Percentiles rank a stretch among this genome's conserved stretches.
Conservation (phyloP, 2,888 invertebrate species). For the Anthophora plumipes region DNA sequence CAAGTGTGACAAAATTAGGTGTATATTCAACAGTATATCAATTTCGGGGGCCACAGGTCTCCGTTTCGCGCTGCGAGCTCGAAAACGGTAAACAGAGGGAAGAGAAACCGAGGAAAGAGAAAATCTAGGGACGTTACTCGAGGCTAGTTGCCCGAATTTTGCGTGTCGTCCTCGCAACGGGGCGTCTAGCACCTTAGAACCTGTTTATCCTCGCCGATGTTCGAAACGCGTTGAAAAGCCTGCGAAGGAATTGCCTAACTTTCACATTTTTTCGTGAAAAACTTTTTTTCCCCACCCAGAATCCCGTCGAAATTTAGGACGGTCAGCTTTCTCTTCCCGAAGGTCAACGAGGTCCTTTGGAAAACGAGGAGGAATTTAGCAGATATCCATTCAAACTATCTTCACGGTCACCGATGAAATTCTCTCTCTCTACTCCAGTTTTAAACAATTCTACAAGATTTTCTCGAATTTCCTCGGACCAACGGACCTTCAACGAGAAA, state of each 20-base stretch:
- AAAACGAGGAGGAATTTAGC: not conserved
- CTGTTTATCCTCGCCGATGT: slow-evolving; percentile 13
- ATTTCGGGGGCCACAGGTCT: slow-evolving; percentile 28
- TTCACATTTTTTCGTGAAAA: slow-evolving; percentile 80
- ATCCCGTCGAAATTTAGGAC: slow-evolving; percentile 42
- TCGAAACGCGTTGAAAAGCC: slow-evolving; percentile 29
- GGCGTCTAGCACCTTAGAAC: slow-evolving; percentile 77
- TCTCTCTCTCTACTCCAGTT: too few species aligned
- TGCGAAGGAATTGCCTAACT: slow-evolving; percentile 69
- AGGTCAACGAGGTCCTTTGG: slow-evolving; percentile 18
- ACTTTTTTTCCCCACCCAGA: slow-evolving; percentile 37
- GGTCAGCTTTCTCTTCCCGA: slow-evolving; percentile 67
- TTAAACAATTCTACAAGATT: too few species aligned
- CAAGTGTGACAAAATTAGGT: too few species aligned
- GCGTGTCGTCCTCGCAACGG: slow-evolving; percentile 77
- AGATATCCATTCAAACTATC: slow-evolving; percentile 1
- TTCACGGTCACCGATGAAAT: not conserved
- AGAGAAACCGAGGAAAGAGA: slow-evolving; percentile 50
- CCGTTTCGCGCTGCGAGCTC: not conserved
- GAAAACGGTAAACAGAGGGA: slow-evolving; percentile 67
- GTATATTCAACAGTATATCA: too few species aligned
- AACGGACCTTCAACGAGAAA: too few species aligned
- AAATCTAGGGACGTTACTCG: slow-evolving; percentile 1
- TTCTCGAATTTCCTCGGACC: too few species aligned
- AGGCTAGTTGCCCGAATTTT: slow-evolving; percentile 70